Evolutionary conservation across 2,888 invertebrate species (phyloP), one percentile per base, ranked within the genome.

Genomic region (Hydroisotoma schaefferi): DNA sequence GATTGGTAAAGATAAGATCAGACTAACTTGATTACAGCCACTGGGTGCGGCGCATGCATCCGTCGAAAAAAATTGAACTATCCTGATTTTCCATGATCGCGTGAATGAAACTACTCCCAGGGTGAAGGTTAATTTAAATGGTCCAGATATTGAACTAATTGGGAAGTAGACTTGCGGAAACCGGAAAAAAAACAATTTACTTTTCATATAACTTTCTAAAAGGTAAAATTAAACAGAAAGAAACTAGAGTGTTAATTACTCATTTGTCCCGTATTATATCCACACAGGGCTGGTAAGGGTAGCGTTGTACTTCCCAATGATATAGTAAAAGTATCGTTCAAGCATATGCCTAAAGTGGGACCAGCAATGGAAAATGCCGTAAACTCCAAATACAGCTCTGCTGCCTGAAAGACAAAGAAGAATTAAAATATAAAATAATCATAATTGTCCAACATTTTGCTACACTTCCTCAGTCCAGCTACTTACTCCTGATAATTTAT

Each of bases 201-300:
- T 6, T 43, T 43, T 43, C 43, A 43, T 43, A 15, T 18, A 43
- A 15, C 18, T 43, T 10, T 15, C 18, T 20, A 47, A 23, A 6
- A 23, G 25, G 8, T 26, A 47, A 26, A 6, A 47, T 6, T 28
- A 49, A 49, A 49, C 25, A 47, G 8, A 6, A 47, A 23, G 8
- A 47, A 43, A 10, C 6, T 43, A 25, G 8, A 18, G 8, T 8
- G 6, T 8, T 25, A 28, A 73, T 74, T 73, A 81, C 81, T 75
- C 72, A 87, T 87, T 75, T 90, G 87, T 0, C 88, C 89, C 1
- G 85, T 83, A 76, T 89, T 87, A 75, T 87, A 87, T 0, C 91
- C 91, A 75, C 91, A 92, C 61, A 92, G 82, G 1, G 79, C 76
- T 0, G 87, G 88, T 3, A 55, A 59, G 1, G 55, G 59, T 20